A percentile compares a stretch with the other conserved stretches of the same genome.
These are phyloP conservation scores for Melanostoma scalare DNA, from an alignment of 2,888 invertebrate genomes.

Conservation along the genomic window DNA sequence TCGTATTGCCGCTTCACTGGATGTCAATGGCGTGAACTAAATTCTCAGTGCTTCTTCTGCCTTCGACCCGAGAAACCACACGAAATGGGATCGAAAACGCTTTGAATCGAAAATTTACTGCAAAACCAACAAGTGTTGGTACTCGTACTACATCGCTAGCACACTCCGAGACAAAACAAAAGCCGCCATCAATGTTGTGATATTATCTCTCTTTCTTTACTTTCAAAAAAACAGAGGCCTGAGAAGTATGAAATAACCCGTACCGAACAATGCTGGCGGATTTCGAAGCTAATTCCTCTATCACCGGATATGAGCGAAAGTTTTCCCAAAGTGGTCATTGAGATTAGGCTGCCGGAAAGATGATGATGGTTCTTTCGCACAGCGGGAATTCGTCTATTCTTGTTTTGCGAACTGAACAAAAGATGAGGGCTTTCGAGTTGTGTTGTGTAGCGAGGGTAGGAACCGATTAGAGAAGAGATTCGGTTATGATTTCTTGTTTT, in stretches of 20 bases:
- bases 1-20: constrained; percentile 70
- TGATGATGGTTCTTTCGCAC: constrained; percentile 50
- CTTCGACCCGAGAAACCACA: constrained; percentile 55
- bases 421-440: constrained; percentile 25
- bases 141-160: constrained; percentile 21
- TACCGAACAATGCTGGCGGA: constrained; percentile 64
- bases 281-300: constrained; percentile 67
- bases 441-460: constrained; percentile 34
- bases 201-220: constrained; percentile 42
- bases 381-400: constrained; percentile 16
- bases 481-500: constrained; percentile 58
- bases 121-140: constrained; percentile 68
- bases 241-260: constrained; percentile 18
- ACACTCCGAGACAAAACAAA: constrained; percentile 50
- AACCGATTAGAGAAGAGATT: constrained; percentile 58
- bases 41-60: constrained; percentile 29
- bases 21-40: constrained; percentile 72
- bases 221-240: constrained; percentile 4
- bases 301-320: constrained; percentile 70
- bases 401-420: constrained; percentile 4
- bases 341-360: constrained; percentile 70
- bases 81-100: constrained; percentile 59
- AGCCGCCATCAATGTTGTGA: constrained; percentile 33
- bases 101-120: constrained; percentile 61
- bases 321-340: constrained; percentile 71